Conservation (phyloP, 2,888 invertebrate genomes). For the Villa cingulata region DNA sequence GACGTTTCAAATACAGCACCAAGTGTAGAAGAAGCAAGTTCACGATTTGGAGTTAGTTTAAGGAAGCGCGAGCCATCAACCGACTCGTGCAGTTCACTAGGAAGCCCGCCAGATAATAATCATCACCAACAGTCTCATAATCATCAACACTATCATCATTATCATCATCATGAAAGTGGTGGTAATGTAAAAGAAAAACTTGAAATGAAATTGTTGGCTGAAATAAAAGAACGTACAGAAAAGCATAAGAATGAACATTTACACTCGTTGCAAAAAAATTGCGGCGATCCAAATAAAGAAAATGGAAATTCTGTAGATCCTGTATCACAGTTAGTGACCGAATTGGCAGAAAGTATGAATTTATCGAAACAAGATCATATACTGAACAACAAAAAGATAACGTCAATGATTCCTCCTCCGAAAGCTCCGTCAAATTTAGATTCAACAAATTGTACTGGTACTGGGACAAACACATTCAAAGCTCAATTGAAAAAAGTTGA, state of each 20-base stretch:
- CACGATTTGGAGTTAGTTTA: conserved; percentile 55
- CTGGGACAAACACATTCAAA: conserved; percentile 42
- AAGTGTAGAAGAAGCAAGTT: conserved; percentile 57
- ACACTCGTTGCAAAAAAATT: conserved; percentile 32
- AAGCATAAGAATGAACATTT: conserved; percentile 43
- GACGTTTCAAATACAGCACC: conserved; percentile 51
- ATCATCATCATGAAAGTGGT: conserved; percentile 23
- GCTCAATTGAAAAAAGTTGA: conserved; percentile 64
- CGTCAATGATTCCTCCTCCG: conserved; percentile 15
- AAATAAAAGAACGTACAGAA: conserved; percentile 67
- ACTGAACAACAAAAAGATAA: conserved; percentile 10
- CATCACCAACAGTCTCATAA: conserved; percentile 15
- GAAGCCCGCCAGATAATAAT: conserved; percentile 36
- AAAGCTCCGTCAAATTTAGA: conserved; percentile 8
- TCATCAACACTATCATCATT: conserved; percentile 18
- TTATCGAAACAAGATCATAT: conserved; percentile 36
- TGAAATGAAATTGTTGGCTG: conserved; percentile 65
- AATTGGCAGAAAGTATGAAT: conserved; percentile 72
- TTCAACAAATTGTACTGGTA: conserved; percentile 20
- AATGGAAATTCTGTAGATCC: conserved; percentile 48
- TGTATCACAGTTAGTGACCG: conserved; percentile 65
- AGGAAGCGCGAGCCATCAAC: conserved; percentile 51
- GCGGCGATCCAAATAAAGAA: conserved; percentile 19
- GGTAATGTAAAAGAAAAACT: conserved; percentile 62
- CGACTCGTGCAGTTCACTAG: conserved; percentile 42